phyloP scores from a whole-genome alignment of 2,888 invertebrate species.

The Dromius quadrimaculatus region DNA sequence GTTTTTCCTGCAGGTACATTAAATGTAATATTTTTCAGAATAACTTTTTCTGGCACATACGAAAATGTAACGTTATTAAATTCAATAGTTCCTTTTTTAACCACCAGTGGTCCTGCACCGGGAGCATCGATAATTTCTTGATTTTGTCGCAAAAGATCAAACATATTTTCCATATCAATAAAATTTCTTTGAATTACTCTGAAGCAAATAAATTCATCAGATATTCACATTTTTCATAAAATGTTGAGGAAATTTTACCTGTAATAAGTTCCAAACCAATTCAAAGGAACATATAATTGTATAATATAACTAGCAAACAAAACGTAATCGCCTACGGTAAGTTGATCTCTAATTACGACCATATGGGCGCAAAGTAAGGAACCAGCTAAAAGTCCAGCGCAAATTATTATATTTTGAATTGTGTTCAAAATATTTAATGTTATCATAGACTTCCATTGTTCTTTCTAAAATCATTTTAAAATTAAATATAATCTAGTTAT shows the following conservation, averaged over 20 bases:
- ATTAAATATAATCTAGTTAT: too few species aligned
- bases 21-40: constrained; percentile 84
- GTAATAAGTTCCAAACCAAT: constrained; percentile 99
- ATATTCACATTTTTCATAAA: not conserved
- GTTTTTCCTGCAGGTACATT: constrained; percentile 86
- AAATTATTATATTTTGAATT: constrained; percentile 91
- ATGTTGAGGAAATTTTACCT: too few species aligned
- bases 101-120: constrained; percentile 78
- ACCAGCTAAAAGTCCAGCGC: constrained; percentile 85
- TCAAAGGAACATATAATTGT: constrained; percentile 94
- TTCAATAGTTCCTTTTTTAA: constrained; percentile 82
- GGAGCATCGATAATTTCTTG: constrained; percentile 88
- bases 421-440: constrained; percentile 92
- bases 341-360: constrained; percentile 76
- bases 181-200: constrained; percentile 98
- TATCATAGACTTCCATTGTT: constrained; percentile 90
- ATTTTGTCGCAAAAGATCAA: constrained; percentile 89
- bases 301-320: constrained; percentile 95
- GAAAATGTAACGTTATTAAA: constrained; percentile 92
- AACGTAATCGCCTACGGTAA: constrained; percentile 96
- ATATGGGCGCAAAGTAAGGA: constrained; percentile 90
- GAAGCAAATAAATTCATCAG: constrained; percentile 53
- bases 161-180: constrained; percentile 99
- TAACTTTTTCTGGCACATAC: constrained; percentile 82
- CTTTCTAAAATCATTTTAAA: constrained; percentile 73